Conservation (phyloP, 2,888 invertebrate genomes). For the Lithosia quadra region DNA sequence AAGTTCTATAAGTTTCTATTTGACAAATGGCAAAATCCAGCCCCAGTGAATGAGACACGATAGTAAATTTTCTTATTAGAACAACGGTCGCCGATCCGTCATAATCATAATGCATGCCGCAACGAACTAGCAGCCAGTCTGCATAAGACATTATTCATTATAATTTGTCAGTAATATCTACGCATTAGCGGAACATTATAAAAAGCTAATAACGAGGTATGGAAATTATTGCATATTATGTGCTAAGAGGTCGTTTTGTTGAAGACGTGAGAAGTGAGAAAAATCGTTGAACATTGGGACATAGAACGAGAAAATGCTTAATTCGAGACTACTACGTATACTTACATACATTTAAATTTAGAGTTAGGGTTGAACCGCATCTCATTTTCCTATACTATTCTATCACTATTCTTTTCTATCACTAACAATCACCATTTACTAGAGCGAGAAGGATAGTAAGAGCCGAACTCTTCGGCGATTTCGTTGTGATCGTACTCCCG, state of each 20-base stretch:
- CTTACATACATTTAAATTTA: neutral
- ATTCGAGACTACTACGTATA: conserved; percentile 13
- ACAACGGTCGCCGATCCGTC: neutral
- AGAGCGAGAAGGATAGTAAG: no score
- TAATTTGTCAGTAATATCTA: conserved; percentile 67
- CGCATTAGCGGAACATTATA: conserved; percentile 74
- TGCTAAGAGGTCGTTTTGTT: conserved; percentile 51
- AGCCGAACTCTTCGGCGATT: no score
- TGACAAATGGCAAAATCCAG: neutral
- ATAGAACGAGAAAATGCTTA: conserved; percentile 15
- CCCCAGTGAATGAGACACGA: neutral
- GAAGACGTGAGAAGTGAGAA: conserved; percentile 21
- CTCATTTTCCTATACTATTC: no score
- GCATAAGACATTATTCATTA: conserved; percentile 30
- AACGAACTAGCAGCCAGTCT: conserved; percentile 14
- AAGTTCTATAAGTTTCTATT: neutral
- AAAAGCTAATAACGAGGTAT: conserved; percentile 76
- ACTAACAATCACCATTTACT: no score
- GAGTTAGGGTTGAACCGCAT: no score
- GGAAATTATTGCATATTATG: conserved; percentile 67
- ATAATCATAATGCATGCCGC: neutral
- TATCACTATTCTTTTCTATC: no score
- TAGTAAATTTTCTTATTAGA: no score
- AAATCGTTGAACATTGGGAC: conserved; percentile 25
- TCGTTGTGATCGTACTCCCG: no score